phyloP scores from a whole-genome alignment of 2,888 invertebrate genomes.

The Macrosiphum euphorbiae region DNA sequence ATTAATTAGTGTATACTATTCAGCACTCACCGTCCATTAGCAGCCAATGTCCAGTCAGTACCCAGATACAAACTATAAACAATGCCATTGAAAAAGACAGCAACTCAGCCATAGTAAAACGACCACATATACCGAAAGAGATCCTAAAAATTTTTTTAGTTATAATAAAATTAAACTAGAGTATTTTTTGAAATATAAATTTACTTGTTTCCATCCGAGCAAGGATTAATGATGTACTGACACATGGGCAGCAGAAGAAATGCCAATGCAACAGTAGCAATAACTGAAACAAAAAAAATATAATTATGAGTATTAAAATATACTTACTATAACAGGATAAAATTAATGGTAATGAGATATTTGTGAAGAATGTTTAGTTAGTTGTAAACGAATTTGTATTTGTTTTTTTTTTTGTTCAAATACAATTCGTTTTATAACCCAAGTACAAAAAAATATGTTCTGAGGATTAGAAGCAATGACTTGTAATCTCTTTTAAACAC shows the following conservation, averaged over 20 bases:
- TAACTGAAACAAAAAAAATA: conserved; percentile 75
- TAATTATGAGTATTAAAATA: neutral
- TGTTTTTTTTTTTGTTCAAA: neutral
- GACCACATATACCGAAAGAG: conserved; percentile 91
- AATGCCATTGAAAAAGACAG: conserved; percentile 93
- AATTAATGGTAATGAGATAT: conserved; percentile 53
- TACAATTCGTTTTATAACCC: neutral
- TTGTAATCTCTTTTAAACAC: neutral
- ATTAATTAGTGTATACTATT: neutral
- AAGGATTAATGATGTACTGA: conserved; percentile 91
- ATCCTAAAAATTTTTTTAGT: conserved; percentile 72
- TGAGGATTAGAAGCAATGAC: neutral
- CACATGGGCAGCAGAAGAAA: conserved; percentile 97
- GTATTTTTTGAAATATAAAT: conserved; percentile 62
- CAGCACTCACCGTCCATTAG: conserved; percentile 87
- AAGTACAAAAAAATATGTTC: neutral
- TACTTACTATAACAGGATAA: neutral
- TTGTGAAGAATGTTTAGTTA: neutral
- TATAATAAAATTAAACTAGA: neutral
- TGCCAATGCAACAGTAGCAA: conserved; percentile 96
- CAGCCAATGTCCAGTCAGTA: conserved; percentile 97
- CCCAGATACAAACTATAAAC: conserved; percentile 96
- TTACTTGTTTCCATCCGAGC: conserved; percentile 83
- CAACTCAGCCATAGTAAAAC: conserved; percentile 94
- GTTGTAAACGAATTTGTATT: neutral